Evolutionary conservation across 2,797 vertebrate species (phyloP).

Genomic region (Sandelia bainsii): DNA sequence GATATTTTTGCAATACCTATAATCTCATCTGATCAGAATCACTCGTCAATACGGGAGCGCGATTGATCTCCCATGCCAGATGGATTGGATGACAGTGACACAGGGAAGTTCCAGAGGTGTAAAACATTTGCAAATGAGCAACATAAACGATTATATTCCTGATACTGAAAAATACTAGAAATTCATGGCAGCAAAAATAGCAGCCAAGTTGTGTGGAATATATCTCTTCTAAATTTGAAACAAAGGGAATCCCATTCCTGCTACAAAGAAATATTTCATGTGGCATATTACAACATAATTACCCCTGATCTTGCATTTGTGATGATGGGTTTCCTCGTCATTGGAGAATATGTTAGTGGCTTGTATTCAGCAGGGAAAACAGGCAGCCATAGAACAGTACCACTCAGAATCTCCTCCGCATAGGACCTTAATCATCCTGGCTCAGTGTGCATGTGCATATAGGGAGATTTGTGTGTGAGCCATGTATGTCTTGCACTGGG

Average conservation of each 20-base stretch:
- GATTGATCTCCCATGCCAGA: conserved; percentile 65
- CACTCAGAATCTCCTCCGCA: conserved; percentile 72
- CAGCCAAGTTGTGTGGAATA: conserved; percentile 48
- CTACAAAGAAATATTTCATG: conserved; percentile 73
- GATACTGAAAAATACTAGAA: conserved; percentile 45
- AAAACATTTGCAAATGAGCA: conserved; percentile 48
- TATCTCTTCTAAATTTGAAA: conserved; percentile 64
- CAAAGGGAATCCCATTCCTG: conserved; percentile 67
- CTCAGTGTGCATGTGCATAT: conserved; percentile 77
- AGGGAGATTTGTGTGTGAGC: conserved; percentile 75
- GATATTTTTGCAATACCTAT: conserved; percentile 79
- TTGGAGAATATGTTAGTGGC: conserved; percentile 75
- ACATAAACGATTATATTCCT: conserved; percentile 22
- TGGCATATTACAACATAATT: conserved; percentile 77
- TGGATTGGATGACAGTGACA: conserved; percentile 50
- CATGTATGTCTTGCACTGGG: conserved; percentile 49
- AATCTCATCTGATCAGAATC: conserved; percentile 78
- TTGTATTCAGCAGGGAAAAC: conserved; percentile 83
- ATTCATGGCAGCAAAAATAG: conserved; percentile 51
- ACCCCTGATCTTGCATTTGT: conserved; percentile 79
- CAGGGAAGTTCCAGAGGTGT: conserved; percentile 23
- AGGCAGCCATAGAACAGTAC: conserved; percentile 67
- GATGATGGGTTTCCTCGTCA: conserved; percentile 77
- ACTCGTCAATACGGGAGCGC: conserved; percentile 73
- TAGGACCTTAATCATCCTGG: conserved; percentile 82